Percentiles rank a stretch among this genome's conserved stretches.
phyloP scores from a whole-genome alignment of 2,888 invertebrate genomes.

The Ceriagrion tenellum region DNA sequence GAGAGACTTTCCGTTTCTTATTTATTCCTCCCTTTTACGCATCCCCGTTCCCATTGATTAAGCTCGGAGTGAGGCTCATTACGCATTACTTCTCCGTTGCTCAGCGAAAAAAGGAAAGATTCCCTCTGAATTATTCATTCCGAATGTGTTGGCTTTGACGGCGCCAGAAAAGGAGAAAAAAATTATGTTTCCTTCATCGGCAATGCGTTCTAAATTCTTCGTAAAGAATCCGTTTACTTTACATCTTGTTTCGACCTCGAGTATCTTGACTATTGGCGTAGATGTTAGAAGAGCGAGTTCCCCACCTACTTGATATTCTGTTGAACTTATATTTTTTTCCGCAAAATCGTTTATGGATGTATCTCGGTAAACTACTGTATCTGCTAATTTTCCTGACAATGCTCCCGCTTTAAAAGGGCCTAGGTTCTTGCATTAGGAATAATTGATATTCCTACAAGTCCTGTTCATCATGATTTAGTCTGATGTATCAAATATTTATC shows the following conservation, averaged over 20 bases:
- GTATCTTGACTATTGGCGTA: background rate
- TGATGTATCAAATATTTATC: no score
- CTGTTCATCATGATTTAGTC: no score
- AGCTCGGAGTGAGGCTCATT: background rate
- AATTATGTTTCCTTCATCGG: constrained; percentile 14
- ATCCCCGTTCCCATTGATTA: background rate
- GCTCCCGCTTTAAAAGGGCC: no score
- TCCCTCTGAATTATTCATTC: constrained; percentile 12
- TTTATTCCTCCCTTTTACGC: background rate
- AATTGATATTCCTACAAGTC: no score
- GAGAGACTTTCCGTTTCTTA: background rate
- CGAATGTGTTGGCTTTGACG: background rate
- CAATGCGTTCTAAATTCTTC: background rate
- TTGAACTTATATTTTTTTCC: background rate
- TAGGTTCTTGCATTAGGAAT: no score
- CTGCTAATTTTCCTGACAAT: background rate
- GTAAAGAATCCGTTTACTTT: background rate
- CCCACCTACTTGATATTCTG: background rate
- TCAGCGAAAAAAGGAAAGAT: background rate
- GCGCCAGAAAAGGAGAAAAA: background rate
- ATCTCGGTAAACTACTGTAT: background rate
- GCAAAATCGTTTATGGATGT: background rate
- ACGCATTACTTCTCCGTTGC: constrained; percentile 41
- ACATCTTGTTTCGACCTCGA: background rate
- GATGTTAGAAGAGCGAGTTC: background rate